phyloP scores from a whole-genome alignment of 1,140 invertebrate genomes.

The Drosophila simulans region DNA sequence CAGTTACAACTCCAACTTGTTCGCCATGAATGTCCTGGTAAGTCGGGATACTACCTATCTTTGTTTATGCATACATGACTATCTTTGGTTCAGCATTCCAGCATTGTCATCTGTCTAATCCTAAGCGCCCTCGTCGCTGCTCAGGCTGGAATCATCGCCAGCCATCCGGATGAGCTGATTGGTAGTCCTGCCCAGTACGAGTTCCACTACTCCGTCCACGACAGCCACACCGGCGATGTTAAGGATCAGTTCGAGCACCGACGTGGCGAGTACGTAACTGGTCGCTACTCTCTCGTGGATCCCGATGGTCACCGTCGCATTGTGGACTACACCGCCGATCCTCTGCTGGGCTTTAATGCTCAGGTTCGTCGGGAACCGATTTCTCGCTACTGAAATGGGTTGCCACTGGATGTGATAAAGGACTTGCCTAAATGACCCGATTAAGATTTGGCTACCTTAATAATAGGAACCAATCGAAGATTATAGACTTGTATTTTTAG shows the following conservation, averaged over 20 bases:
- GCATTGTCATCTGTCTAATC: slow-evolving; percentile 32
- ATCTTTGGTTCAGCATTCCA: slow-evolving; percentile 21
- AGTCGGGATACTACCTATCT: not conserved
- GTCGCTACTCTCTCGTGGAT: slow-evolving; percentile 83
- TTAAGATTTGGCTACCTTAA: slow-evolving; percentile 8
- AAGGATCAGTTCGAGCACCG: slow-evolving; percentile 88
- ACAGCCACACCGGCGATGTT: slow-evolving; percentile 88
- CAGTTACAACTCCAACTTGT: slow-evolving; percentile 15
- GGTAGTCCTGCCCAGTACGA: slow-evolving; percentile 87
- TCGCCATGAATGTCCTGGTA: slow-evolving; percentile 59
- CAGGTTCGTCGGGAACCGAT: slow-evolving; percentile 77
- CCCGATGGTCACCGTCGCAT: slow-evolving; percentile 84
- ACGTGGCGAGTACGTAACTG: slow-evolving; percentile 85
- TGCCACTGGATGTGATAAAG: not conserved
- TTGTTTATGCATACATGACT: not conserved
- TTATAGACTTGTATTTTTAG: slow-evolving; percentile 6
- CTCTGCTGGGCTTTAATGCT: slow-evolving; percentile 84
- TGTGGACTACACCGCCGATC: slow-evolving; percentile 85
- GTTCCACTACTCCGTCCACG: slow-evolving; percentile 88
- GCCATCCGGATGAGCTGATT: slow-evolving; percentile 66
- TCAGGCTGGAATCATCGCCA: slow-evolving; percentile 54
- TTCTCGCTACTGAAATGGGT: slow-evolving; percentile 37
- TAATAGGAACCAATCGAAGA: not conserved
- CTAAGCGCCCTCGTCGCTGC: slow-evolving; percentile 36
- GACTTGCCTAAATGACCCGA: slow-evolving; percentile 8